A percentile compares a stretch with the other conserved stretches of the same genome.
phyloP scores from a whole-genome alignment of 2,888 invertebrate species.

The Thecocarcelia acutangulata region DNA sequence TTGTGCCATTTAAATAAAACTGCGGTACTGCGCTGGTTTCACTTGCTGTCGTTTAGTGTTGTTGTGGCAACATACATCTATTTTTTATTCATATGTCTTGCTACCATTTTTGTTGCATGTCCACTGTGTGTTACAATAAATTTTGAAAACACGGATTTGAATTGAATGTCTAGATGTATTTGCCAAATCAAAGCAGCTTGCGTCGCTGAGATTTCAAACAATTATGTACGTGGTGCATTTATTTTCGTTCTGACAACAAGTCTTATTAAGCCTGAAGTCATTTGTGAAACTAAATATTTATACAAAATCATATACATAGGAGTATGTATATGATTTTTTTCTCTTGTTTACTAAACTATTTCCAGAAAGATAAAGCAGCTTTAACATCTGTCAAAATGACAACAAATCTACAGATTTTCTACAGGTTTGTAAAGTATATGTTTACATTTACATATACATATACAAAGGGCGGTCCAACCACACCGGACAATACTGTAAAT shows the following conservation, averaged over 20 bases:
- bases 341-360: neutral
- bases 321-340: slow-evolving; percentile 1
- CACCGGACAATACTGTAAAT: too few relatives aligned
- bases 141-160: slow-evolving; percentile 1
- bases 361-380: slow-evolving; percentile 2
- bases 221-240: neutral
- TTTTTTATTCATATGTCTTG: slow-evolving; percentile 24
- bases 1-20: neutral
- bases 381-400: slow-evolving; percentile 25
- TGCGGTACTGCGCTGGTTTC: neutral
- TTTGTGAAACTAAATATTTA: slow-evolving; percentile 5
- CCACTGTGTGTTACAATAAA: neutral
- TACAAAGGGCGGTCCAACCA: too few relatives aligned
- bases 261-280: slow-evolving; percentile 21
- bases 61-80: neutral
- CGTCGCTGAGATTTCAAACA: slow-evolving; percentile 1
- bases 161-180: neutral
- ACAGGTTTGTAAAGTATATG: neutral
- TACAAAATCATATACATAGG: slow-evolving; percentile 9
- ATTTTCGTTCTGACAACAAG: neutral
- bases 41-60: slow-evolving; percentile 18
- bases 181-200: neutral
- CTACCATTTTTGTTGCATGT: slow-evolving; percentile 24
- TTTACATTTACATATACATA: too few relatives aligned
- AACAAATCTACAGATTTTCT: slow-evolving; percentile 10